Base-by-base conservation (phyloP, 2,797 vertebrate species). In the Pristis pectinata region DNA sequence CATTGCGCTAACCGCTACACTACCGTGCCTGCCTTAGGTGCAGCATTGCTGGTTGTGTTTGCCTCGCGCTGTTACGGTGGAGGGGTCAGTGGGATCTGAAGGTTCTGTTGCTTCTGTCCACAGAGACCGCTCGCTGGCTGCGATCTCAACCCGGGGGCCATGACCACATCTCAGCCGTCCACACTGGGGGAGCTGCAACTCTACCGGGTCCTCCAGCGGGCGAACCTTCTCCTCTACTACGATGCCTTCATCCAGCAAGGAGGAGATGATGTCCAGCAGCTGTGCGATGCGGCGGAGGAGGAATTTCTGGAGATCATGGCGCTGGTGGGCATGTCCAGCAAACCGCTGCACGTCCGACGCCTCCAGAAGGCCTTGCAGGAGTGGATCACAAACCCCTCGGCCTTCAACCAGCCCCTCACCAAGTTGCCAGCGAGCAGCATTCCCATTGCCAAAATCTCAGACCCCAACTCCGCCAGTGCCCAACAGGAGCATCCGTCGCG, bases 291-390 rank as follows among this genome's bases (percentile, higher is more conserved):
- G 0, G 99, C 98, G 0, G 99, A 99, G 97, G 99, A 99, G 95
- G 99, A 99, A 95, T 99, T 99, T 96, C 97, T 99, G 96, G 99
- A 99, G 96, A 99, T 99, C 96, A 99, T 99, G 99, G 99, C 99
- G 0, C 98, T 99, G 0, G 99, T 99, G 10, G 99, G 99, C 95
- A 99, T 99, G 99, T 99, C 99, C 92, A 99, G 99, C 97, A 99
- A 99, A 96, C 99, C 99, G 0, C 98, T 99, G 95, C 99, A 99
- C 0, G 99, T 99, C 41, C 97, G 99, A 10, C 97, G 99, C 95
- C 97, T 99, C 59, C 99, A 99, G 97, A 99, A 99, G 96, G 98
- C 99, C 0, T 96, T 99, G 95, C 97, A 99, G 17, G 98, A 99
- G 97, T 99, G 99, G 99, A 99, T 99, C 94, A 99, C 99, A 95